Percentiles rank a stretch among this genome's conserved stretches.
Conservation (phyloP, 2,797 vertebrate species). For the Dermochelys coriacea region DNA sequence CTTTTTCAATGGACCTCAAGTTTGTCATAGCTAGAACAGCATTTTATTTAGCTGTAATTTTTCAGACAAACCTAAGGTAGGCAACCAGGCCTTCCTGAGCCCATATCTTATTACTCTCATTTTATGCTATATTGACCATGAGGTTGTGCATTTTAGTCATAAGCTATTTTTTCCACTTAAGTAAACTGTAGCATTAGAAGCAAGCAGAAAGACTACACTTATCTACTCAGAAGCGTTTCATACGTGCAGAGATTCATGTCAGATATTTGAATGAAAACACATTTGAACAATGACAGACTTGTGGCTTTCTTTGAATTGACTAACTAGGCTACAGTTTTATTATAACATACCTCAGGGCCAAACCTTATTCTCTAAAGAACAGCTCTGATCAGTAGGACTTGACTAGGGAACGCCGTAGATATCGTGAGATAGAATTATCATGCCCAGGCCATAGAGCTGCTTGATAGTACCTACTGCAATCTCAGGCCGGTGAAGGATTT, state of each 20-base stretch:
- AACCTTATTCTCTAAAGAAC: neutral
- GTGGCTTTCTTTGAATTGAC: neutral
- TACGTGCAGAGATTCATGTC: accelerated
- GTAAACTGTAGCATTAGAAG: accelerated
- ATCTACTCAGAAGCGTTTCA: accelerated
- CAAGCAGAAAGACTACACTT: accelerated
- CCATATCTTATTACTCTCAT: neutral
- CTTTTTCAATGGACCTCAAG: constrained; percentile 29
- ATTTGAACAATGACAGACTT: accelerated
- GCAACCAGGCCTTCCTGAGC: neutral
- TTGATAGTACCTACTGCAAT: neutral
- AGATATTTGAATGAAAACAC: accelerated
- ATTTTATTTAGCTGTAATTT: neutral
- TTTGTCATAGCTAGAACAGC: constrained; percentile 21
- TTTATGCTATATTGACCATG: neutral
- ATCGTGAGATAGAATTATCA: too few species aligned
- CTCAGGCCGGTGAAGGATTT: neutral
- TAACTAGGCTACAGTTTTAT: neutral
- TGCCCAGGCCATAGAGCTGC: neutral
- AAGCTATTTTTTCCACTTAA: accelerated
- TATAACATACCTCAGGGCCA: accelerated
- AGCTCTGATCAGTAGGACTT: too few species aligned
- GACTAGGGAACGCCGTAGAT: too few species aligned
- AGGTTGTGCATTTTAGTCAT: neutral
- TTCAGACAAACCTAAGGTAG: neutral